Conservation (phyloP, 2,113 vertebrate genomes). For the Phyllostomus discolor region DNA sequence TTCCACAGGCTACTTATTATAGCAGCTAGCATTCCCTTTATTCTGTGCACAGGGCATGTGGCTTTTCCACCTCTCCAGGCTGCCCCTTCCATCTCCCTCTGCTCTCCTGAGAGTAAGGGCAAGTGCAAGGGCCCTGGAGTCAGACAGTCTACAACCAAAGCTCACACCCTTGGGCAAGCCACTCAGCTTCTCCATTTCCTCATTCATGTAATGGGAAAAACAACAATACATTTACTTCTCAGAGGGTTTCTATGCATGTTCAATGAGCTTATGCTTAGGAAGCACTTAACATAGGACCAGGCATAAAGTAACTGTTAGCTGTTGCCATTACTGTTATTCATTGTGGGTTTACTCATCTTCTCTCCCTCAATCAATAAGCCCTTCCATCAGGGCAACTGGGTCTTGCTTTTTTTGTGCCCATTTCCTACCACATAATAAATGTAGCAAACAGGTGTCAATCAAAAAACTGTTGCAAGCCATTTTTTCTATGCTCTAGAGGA, state of each 20-base stretch:
- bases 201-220: not conserved
- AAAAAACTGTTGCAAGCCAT: not conserved
- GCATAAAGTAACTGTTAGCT: not conserved
- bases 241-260: not conserved
- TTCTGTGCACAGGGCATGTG: fast-evolving
- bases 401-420: not conserved
- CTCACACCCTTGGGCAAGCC: no score
- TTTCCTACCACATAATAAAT: not conserved
- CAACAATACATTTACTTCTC: not conserved
- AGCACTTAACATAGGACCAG: not conserved
- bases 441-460: not conserved
- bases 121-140: not conserved
- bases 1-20: not conserved
- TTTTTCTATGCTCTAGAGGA: not conserved
- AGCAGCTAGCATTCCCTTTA: not conserved
- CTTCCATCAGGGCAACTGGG: not conserved
- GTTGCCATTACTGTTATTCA: not conserved
- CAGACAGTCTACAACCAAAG: not conserved
- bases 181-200: not conserved
- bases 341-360: not conserved
- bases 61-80: not conserved
- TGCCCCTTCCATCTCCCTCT: not conserved
- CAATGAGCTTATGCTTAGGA: not conserved
- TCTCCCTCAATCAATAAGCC: not conserved
- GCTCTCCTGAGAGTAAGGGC: not conserved